phyloP scores from a whole-genome alignment of 2,888 invertebrate species.

The Drosophila austrosaltans region DNA sequence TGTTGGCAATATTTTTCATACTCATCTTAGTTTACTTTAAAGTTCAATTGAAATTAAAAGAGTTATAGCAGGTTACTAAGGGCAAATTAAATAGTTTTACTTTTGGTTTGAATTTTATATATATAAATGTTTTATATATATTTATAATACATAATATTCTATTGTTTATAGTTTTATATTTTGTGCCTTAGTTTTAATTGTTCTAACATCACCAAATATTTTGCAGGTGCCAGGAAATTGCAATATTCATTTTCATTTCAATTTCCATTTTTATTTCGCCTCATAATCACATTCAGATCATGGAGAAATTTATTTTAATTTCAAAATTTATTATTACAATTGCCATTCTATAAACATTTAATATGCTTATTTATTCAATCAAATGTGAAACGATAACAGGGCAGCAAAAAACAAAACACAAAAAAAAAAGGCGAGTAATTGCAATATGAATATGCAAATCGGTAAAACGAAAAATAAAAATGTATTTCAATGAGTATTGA shows the following conservation, averaged over 20 bases:
- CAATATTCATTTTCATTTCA: slow-evolving; percentile 10
- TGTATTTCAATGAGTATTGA: slow-evolving; percentile 16
- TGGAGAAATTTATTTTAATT: background rate
- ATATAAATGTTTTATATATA: too few species aligned
- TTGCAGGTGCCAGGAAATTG: slow-evolving; percentile 2
- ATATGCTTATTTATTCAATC: slow-evolving; percentile 46
- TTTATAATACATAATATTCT: too few species aligned
- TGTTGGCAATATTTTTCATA: too few species aligned
- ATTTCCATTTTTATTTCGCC: background rate
- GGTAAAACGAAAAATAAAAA: slow-evolving; percentile 9
- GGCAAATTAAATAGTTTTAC: background rate
- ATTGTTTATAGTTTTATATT: background rate
- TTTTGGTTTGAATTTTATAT: slow-evolving; percentile 2
- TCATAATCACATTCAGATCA: background rate
- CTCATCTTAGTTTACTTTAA: too few species aligned
- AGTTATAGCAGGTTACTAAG: too few species aligned
- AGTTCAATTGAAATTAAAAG: too few species aligned
- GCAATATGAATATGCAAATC: slow-evolving; percentile 42
- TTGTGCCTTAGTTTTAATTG: slow-evolving; percentile 2
- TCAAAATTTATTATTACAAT: slow-evolving; percentile 4
- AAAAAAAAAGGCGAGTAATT: slow-evolving; percentile 15
- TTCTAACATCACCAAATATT: background rate
- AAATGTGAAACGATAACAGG: slow-evolving; percentile 3
- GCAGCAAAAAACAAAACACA: background rate
- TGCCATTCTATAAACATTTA: slow-evolving; percentile 30